Conservation (phyloP, 2,797 vertebrate genomes). For the Argyrosomus regius region DNA sequence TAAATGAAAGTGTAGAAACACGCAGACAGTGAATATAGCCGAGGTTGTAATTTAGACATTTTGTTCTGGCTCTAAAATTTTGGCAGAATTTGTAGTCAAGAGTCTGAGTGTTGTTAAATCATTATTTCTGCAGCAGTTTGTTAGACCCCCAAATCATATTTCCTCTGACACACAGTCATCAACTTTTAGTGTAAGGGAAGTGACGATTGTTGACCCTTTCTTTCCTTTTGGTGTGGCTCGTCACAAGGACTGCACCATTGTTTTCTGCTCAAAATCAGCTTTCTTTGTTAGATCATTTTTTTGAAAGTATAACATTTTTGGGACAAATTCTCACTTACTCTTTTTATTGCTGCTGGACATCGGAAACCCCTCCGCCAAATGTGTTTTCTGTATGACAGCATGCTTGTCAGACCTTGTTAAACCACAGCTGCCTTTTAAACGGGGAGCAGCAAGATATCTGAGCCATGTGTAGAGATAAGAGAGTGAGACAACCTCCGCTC, state of each 20-base stretch:
- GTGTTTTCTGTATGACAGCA: neutral
- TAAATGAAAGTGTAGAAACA: neutral
- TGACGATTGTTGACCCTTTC: constrained; percentile 11
- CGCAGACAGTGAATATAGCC: neutral
- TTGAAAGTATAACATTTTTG: neutral
- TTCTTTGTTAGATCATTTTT: neutral
- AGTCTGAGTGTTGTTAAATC: neutral
- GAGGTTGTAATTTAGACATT: constrained; percentile 22
- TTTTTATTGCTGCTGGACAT: neutral
- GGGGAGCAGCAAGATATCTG: constrained; percentile 37
- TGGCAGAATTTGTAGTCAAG: neutral
- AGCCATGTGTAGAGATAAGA: constrained; percentile 21
- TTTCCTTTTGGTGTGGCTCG: constrained; percentile 40
- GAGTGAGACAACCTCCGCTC: constrained; percentile 5
- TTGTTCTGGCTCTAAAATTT: constrained; percentile 11
- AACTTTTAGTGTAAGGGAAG: constrained; percentile 41
- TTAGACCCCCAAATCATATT: neutral
- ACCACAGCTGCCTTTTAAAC: constrained; percentile 29
- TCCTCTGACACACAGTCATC: constrained; percentile 32
- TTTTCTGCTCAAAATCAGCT: constrained; percentile 22
- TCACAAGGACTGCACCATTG: constrained; percentile 21
- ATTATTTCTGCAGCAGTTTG: constrained; percentile 2
- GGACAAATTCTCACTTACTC: neutral
- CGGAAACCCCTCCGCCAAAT: neutral
- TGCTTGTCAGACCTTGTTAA: constrained; percentile 12